These are phyloP conservation scores for Syngnathus acus DNA, from an alignment of 2,797 vertebrate species.

Conservation along the genomic window DNA sequence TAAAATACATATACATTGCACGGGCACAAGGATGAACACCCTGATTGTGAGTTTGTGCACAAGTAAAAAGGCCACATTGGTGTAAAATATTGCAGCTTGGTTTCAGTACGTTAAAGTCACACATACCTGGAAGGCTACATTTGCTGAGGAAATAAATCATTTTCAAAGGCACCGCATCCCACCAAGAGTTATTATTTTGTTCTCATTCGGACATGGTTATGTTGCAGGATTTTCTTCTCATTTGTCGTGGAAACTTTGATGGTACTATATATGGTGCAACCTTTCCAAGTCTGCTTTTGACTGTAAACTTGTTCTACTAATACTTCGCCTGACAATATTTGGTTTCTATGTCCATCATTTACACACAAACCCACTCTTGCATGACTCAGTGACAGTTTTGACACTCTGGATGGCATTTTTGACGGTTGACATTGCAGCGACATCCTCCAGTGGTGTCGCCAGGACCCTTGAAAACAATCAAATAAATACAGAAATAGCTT, in stretches of 20 bases:
- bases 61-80: conserved; percentile 50
- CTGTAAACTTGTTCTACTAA: conserved; percentile 10
- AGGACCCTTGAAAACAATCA: conserved; percentile 68
- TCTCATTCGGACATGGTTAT: background rate
- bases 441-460: conserved; percentile 84
- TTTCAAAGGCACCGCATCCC: conserved; percentile 24
- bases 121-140: conserved; percentile 24
- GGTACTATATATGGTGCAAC: background rate
- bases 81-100: conserved; percentile 23
- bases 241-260: background rate
- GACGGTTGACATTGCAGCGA: conserved; percentile 77
- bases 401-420: conserved; percentile 80
- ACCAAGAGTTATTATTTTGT: background rate
- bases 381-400: conserved; percentile 83
- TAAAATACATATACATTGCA: conserved; percentile 13
- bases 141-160: conserved; percentile 27
- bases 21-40: conserved; percentile 12
- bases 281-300: conserved; percentile 8
- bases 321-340: background rate
- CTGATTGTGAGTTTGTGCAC: conserved; percentile 36
- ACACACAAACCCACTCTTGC: background rate
- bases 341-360: conserved; percentile 6
- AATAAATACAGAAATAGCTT: background rate
- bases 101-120: background rate
- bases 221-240: background rate